Percentiles rank a stretch among this genome's conserved stretches.
phyloP scores from a whole-genome alignment of 2,888 invertebrate genomes.

The Agonopterix alstromeriana region DNA sequence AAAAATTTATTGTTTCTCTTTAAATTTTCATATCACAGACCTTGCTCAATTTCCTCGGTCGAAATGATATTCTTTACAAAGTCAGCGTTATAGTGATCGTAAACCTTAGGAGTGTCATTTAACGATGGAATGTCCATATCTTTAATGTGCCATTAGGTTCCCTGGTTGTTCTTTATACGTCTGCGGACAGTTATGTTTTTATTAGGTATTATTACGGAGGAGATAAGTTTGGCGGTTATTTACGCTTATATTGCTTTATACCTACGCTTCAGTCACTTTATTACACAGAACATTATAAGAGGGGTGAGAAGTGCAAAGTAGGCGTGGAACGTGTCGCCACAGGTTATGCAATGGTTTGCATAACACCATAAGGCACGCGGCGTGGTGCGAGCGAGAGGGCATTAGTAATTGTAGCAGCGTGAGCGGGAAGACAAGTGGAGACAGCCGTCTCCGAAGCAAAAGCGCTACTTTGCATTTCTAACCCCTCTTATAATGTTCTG shows the following conservation, averaged over 20 bases:
- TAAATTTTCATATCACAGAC: background rate
- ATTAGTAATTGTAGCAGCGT: too few species aligned
- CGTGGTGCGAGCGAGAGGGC: too few species aligned
- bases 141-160: conserved; percentile 55
- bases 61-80: conserved; percentile 19
- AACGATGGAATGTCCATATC: conserved; percentile 45
- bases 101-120: conserved; percentile 35
- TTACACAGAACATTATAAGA: too few species aligned
- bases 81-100: conserved; percentile 28
- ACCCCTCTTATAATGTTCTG: too few species aligned
- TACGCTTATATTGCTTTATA: conserved; percentile 21
- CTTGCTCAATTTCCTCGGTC: conserved; percentile 11
- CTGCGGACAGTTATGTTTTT: conserved; percentile 39
- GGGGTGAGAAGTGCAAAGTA: too few species aligned
- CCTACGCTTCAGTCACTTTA: background rate
- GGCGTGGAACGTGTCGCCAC: too few species aligned
- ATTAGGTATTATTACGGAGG: conserved; percentile 41
- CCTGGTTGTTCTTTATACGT: conserved; percentile 39
- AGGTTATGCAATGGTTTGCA: too few species aligned
- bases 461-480: too few species aligned
- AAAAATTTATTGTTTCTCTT: too few species aligned
- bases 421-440: too few species aligned
- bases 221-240: conserved; percentile 33
- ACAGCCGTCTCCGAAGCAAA: too few species aligned
- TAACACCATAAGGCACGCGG: too few species aligned